Conservation (phyloP, 1,140 invertebrate species). For the Nephila pilipes region DNA sequence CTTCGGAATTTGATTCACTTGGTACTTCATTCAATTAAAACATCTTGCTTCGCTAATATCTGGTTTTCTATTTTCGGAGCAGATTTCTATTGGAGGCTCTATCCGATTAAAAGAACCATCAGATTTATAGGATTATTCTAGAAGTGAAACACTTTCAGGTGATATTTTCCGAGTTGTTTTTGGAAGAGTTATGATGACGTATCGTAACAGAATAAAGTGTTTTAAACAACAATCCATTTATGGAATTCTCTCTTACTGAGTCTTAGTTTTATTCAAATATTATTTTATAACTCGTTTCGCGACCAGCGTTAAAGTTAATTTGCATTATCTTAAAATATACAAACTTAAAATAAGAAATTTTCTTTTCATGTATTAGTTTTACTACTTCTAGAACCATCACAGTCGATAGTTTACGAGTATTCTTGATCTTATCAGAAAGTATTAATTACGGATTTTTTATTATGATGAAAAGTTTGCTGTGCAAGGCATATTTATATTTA, state of each 20-base stretch:
- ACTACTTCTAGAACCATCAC: no score
- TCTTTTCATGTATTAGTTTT: no score
- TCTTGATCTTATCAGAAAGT: no score
- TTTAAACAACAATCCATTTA: neutral
- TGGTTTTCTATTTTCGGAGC: conserved; percentile 2
- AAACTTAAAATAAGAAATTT: no score
- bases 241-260: neutral
- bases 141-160: neutral
- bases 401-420: no score
- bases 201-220: neutral
- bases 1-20: conserved; percentile 12
- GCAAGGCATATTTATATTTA: no score
- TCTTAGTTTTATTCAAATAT: no score
- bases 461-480: no score
- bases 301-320: no score
- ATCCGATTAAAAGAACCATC: neutral
- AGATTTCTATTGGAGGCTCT: neutral
- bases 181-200: neutral
- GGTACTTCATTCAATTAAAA: conserved; percentile 15
- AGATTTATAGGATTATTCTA: neutral
- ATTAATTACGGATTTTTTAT: no score
- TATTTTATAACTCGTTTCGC: no score
- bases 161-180: neutral
- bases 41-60: conserved; percentile 18
- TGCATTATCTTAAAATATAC: no score